Base-by-base conservation (phyloP, 1,140 invertebrate genomes). In the Drosophila suzukii region DNA sequence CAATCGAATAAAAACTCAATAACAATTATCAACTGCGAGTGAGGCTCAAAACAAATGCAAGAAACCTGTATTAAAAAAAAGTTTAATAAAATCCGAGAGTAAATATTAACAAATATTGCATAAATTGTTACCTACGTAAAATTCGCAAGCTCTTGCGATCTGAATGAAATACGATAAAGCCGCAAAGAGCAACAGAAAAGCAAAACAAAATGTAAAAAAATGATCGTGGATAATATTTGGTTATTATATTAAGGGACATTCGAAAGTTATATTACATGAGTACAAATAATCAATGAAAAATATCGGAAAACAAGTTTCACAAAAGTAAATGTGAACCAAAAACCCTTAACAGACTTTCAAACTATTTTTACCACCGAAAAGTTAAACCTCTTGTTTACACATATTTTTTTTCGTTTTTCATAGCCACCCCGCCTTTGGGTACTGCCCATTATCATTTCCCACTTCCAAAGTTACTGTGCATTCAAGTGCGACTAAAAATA, bases 11-110 rank as follows among this genome's bases (percentile, higher is more conserved):
- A 72, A 70, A 81, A 78, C 70, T 82, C 75, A 82, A 70, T 82
- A 82, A 78, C 80, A 82, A 82, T 78, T 82, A 82, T 75, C 79
- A 74, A 61, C 59, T 75, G 79, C 65, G 65, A 72, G 75, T 63
- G 66, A 60, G 78, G 61, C 74, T 46, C 53, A 56, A 65, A 75
- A 47, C 62, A 50, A 73, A 63, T 67, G 66, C 66, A 70, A 58
- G 39, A 81, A 71, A 71, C 65, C 66, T 70, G 67, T 74, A 73
- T 59, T 57, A 61, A 57, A 63, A 66, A 60, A 49, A 74, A 10
- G 38, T 58, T 32, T 27, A 51, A 49, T 32, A 63, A 65, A 71
- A 39, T 51, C 20, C 44, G 32, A 66, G 61, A 59, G 47, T 59
- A 57, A 71, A 67, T 53, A 49, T 72, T 66, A 60, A 72, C 75